Evolutionary conservation across 2,113 vertebrate genomes (phyloP).

Genomic region (Merops nubicus): DNA sequence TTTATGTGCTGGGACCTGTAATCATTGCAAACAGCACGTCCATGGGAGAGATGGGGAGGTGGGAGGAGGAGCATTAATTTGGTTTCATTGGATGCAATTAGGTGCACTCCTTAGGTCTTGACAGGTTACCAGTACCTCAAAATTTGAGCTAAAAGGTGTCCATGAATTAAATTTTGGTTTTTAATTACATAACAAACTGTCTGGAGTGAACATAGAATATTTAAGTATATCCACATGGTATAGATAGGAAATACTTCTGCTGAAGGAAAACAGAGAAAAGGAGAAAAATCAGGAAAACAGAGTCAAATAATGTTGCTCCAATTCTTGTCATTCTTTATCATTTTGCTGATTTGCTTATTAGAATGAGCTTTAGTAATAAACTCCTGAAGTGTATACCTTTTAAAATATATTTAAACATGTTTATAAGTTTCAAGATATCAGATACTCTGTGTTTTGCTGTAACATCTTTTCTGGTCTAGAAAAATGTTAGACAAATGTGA

Average conservation of each 20-base stretch:
- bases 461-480: constrained; percentile 3
- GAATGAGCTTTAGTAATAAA: neutral
- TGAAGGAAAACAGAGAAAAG: neutral
- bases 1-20: constrained; percentile 29
- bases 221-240: neutral
- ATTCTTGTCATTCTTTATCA: neutral
- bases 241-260: neutral
- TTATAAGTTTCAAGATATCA: neutral
- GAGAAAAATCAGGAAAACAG: too few species aligned
- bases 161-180: neutral
- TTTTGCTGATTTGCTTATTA: neutral
- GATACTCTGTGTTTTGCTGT: neutral
- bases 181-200: neutral
- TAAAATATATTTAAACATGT: neutral
- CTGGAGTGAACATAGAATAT: neutral
- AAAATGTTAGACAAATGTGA: constrained; percentile 27
- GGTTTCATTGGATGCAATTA: neutral
- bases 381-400: neutral
- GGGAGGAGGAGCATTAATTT: neutral
- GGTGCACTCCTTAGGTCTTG: neutral
- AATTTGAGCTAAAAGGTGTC: neutral
- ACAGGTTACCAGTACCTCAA: neutral
- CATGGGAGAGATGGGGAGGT: neutral
- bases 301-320: neutral
- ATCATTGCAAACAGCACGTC: neutral